Conservation (phyloP, 2,797 vertebrate genomes). For the Myiothlypis coronata region DNA sequence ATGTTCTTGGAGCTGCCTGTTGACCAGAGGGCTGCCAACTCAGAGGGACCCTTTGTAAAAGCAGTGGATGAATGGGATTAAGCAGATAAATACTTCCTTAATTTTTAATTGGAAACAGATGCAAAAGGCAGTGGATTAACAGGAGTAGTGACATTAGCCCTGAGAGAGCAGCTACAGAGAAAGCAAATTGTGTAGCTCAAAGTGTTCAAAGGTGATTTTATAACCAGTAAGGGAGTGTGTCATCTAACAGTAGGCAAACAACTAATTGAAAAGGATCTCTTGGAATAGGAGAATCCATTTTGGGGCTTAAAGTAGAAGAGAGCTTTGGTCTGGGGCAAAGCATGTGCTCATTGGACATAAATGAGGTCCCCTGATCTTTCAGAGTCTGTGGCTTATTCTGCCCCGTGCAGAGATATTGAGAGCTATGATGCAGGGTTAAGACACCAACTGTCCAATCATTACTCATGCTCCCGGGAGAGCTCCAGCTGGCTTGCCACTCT, state of each 20-base stretch:
- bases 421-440: neutral
- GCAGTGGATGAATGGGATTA: neutral
- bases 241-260: neutral
- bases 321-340: neutral
- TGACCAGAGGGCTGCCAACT: neutral
- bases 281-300: neutral
- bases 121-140: conserved; percentile 7
- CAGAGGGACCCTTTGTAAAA: neutral
- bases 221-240: neutral
- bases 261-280: neutral
- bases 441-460: neutral
- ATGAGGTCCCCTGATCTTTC: neutral
- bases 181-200: neutral
- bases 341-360: neutral
- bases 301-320: neutral
- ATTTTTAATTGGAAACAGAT: conserved; percentile 28
- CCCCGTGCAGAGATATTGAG: neutral
- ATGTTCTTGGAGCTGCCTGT: neutral
- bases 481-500: neutral
- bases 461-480: neutral
- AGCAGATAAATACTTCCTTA: neutral
- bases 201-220: neutral
- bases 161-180: neutral
- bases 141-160: neutral
- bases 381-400: neutral